These are phyloP conservation scores for Mycalesis mineus DNA, from an alignment of 2,888 invertebrate genomes.

Conservation along the genomic window DNA sequence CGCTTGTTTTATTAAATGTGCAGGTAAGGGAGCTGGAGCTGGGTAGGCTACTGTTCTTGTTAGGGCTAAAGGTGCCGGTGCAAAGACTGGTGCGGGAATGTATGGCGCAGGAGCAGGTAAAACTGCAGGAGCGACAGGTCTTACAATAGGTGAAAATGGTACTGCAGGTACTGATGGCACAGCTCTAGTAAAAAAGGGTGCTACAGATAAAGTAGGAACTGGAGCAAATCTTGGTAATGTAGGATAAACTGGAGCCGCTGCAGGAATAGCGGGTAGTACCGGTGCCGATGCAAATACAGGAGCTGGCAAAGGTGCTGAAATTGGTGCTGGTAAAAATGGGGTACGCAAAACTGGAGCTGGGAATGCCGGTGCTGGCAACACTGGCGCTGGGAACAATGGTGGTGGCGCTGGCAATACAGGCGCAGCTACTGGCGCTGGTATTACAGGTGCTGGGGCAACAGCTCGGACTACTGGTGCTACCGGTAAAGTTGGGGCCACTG, in stretches of 20 bases:
- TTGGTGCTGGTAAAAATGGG: constrained; percentile 28
- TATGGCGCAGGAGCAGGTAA: constrained; percentile 44
- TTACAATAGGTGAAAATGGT: constrained; percentile 47
- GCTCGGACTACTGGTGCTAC: constrained; percentile 33
- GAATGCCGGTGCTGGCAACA: constrained; percentile 41
- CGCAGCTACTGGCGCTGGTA: constrained; percentile 34
- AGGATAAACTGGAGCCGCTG: constrained; percentile 30
- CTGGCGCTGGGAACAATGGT: constrained; percentile 28
- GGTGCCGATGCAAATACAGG: constrained; percentile 26
- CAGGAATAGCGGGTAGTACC: constrained; percentile 21
- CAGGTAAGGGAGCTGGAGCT: constrained; percentile 36
- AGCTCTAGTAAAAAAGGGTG: constrained; percentile 36
- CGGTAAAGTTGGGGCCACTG: constrained; percentile 35
- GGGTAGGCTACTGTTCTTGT: constrained; percentile 15
- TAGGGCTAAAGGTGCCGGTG: constrained; percentile 40
- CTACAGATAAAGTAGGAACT: constrained; percentile 27
- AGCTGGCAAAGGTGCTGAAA: constrained; percentile 25
- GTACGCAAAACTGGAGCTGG: constrained; percentile 35
- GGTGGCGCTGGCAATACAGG: constrained; percentile 36
- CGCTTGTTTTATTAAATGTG: constrained; percentile 48
- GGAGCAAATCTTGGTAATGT: constrained; percentile 28
- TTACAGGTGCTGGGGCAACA: constrained; percentile 37
- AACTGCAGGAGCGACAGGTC: constrained; percentile 37
- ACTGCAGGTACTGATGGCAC: constrained; percentile 39
- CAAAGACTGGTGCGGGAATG: constrained; percentile 27